A percentile compares a stretch with the other conserved stretches of the same genome.
Evolutionary conservation across 2,888 invertebrate species (phyloP).

Genomic region (Eristalis tenax): DNA sequence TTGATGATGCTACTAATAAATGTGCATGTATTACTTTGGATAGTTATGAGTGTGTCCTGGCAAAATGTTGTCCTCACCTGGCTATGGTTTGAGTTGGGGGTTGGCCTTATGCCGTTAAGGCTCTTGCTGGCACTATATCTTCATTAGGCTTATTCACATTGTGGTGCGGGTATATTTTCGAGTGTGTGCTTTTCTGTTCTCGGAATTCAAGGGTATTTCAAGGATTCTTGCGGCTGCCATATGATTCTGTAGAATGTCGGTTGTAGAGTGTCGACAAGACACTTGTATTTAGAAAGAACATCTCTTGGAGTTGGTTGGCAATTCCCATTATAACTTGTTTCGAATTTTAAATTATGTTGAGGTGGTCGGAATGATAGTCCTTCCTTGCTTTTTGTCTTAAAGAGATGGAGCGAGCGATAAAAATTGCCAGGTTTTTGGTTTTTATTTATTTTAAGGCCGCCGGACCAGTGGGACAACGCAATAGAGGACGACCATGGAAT

Average conservation of each 20-base stretch:
- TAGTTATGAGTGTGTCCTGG: not conserved
- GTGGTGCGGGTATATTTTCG: not conserved
- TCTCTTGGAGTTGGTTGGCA: not conserved
- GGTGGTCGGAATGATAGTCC: too few relatives aligned
- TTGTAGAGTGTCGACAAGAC: not conserved
- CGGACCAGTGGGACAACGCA: too few relatives aligned
- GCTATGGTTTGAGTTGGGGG: not conserved
- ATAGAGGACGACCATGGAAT: too few relatives aligned
- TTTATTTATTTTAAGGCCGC: too few relatives aligned
- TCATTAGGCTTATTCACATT: not conserved
- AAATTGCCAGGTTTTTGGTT: too few relatives aligned
- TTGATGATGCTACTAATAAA: slow-evolving; percentile 43
- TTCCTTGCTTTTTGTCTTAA: too few relatives aligned
- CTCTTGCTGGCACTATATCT: not conserved
- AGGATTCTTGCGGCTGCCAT: not conserved
- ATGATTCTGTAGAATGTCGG: not conserved
- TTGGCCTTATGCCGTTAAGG: not conserved
- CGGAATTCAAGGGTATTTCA: not conserved
- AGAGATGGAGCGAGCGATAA: too few relatives aligned
- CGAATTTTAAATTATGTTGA: too few relatives aligned
- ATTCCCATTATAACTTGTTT: too few relatives aligned
- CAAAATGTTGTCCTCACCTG: not conserved
- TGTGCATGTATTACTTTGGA: slow-evolving; percentile 38
- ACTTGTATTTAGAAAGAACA: not conserved
- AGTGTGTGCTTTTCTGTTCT: not conserved